Base-by-base conservation (phyloP, 2,113 vertebrate species). In the Neopipo cinnamomea region DNA sequence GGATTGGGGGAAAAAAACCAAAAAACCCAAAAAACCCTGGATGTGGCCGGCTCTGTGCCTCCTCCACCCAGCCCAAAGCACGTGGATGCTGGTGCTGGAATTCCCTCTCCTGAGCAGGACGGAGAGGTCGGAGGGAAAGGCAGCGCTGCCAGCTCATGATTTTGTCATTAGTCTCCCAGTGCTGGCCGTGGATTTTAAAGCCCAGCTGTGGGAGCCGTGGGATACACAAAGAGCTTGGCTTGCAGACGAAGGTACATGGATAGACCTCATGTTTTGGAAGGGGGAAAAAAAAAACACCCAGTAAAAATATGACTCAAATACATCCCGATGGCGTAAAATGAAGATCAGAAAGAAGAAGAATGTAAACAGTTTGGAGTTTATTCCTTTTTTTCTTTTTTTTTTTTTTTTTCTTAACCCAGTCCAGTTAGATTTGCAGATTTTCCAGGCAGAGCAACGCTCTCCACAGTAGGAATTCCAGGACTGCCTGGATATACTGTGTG, bases 131-230 rank as follows among this genome's bases (percentile, higher is more conserved):
- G 65, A 80, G 96, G 56, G 44, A 85, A 85, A 95, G 81, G 91
- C 96, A 94, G 89, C 1, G 27, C 82, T 94, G 91, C 89, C 93
- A 96, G 83, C 90, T 90, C 95, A 81, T 86, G 88, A 96, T 95
- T 91, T 92, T 90, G 92, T 96, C 93, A 88, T 91, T 84, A 92
- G 56, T 67, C 93, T 94, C 93, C 25, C 93, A 65, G 85, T 42
- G 75, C 1, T 83, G 93, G 95, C 61, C 0, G 73, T 80, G 37
- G 88, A 78, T 84, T 94, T 91, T 74, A 66, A 86, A 94, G 88
- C 88, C 96, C 95, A 96, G 96, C 95, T 96, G 95, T 58, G 88
- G 93, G 95, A 96, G 89, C 56, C 25, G 50, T 83, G 95, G 85
- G 94, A 88, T 94, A 44, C 9, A 59, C 31, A 8, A 8, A 89